Percentiles rank a stretch among this genome's conserved stretches.
Conservation (phyloP, 2,888 invertebrate genomes). For the Eueremaeus valkanovi region DNA sequence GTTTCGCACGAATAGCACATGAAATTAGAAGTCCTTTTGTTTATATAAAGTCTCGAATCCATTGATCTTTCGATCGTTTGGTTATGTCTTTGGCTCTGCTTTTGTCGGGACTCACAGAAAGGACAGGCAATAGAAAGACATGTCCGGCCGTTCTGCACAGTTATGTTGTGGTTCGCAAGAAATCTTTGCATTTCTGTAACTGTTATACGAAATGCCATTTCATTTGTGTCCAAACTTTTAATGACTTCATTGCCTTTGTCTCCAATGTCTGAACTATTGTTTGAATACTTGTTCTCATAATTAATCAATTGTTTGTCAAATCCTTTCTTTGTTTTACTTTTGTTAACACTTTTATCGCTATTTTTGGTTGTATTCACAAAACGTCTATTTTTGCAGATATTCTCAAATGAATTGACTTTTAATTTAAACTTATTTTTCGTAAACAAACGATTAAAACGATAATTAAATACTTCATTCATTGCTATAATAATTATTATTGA, state of each 20-base stretch:
- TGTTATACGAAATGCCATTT: slow-evolving; percentile 3
- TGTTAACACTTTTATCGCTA: not conserved
- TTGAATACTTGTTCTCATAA: not conserved
- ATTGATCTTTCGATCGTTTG: not conserved
- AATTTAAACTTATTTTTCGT: not conserved
- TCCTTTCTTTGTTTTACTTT: not conserved
- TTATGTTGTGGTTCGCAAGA: not conserved
- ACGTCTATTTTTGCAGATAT: not conserved
- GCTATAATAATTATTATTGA: too few relatives aligned
- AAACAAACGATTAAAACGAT: not conserved
- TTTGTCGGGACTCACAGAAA: not conserved
- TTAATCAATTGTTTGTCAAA: not conserved
- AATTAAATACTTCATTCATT: slow-evolving; percentile 14
- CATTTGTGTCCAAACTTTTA: not conserved
- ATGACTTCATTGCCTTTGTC: not conserved
- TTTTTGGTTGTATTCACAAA: not conserved
- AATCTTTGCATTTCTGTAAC: slow-evolving; percentile 18
- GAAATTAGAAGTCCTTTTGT: slow-evolving; percentile 2
- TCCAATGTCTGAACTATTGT: not conserved
- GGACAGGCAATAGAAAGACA: slow-evolving; percentile 12
- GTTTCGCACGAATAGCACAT: slow-evolving; percentile 7
- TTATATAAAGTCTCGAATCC: not conserved
- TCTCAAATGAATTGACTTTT: not conserved
- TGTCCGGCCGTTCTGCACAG: not conserved
- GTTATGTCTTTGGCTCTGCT: not conserved